A percentile compares a stretch with the other conserved stretches of the same genome.
Conservation (phyloP, 2,888 invertebrate genomes). For the Megalurothrips usitatus region DNA sequence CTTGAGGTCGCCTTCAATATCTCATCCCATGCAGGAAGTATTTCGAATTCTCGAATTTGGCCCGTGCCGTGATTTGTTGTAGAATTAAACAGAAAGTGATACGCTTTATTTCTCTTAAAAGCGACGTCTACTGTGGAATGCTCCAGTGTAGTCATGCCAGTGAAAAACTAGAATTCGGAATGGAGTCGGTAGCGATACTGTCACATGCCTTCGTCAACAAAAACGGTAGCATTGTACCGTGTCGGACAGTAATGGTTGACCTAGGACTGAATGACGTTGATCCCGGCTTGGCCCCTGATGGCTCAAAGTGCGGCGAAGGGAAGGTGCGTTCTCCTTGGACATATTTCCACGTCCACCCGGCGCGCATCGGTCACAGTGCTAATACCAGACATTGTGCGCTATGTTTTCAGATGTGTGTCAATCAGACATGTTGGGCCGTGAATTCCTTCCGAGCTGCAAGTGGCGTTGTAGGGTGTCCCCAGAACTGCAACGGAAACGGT, state of each 20-base stretch:
- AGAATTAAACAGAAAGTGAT: neutral
- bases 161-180: conserved; percentile 89
- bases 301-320: conserved; percentile 79
- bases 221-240: conserved; percentile 74
- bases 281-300: conserved; percentile 93
- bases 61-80: too few species aligned
- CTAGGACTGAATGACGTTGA: conserved; percentile 85
- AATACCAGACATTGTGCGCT: too few species aligned
- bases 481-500: conserved; percentile 78
- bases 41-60: too few species aligned
- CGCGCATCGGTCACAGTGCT: too few species aligned
- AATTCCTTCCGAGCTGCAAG: conserved; percentile 55
- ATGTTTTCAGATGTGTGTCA: conserved; percentile 75
- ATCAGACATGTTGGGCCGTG: conserved; percentile 78
- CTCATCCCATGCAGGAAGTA: too few species aligned
- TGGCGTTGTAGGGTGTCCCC: conserved; percentile 60
- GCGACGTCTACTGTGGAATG: conserved; percentile 82
- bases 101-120: conserved; percentile 40
- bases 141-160: conserved; percentile 92
- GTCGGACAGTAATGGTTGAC: conserved; percentile 87
- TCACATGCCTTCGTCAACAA: conserved; percentile 81
- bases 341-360: too few species aligned
- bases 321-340: conserved; percentile 54
- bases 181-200: conserved; percentile 81
- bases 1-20: too few species aligned